Conservation (phyloP, 23 tunicate genomes). For the Ascidia mentula region DNA sequence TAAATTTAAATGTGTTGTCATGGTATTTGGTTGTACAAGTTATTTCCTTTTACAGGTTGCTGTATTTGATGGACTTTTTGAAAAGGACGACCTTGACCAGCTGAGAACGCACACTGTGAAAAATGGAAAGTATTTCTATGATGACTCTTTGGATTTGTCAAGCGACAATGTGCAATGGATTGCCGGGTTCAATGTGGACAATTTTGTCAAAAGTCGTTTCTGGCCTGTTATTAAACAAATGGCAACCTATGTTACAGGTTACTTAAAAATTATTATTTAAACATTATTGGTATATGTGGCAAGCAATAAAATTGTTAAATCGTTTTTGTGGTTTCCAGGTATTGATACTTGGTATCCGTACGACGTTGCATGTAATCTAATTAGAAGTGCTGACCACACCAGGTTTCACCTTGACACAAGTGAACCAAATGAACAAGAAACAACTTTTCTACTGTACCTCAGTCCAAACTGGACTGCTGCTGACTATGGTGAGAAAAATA, state of each 20-base stretch:
- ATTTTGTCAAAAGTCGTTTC: slow-evolving; percentile 58
- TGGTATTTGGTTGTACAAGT: not conserved
- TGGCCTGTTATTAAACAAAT: slow-evolving; percentile 79
- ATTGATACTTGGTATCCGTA: slow-evolving; percentile 86
- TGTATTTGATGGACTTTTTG: slow-evolving; percentile 75
- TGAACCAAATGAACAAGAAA: slow-evolving; percentile 45
- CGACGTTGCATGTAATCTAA: slow-evolving; percentile 78
- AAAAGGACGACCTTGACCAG: slow-evolving; percentile 43
- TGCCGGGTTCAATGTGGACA: slow-evolving; percentile 73
- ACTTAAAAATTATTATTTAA: not conserved
- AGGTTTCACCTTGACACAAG: slow-evolving; percentile 79
- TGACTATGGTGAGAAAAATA: slow-evolving; percentile 44
- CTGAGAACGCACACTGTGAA: slow-evolving; percentile 62
- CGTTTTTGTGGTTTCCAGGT: too few species aligned
- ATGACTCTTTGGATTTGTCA: slow-evolving; percentile 59
- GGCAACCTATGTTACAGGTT: slow-evolving; percentile 57
- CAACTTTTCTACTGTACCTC: slow-evolving; percentile 83
- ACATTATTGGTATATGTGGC: too few species aligned
- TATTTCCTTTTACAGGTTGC: slow-evolving; percentile 35
- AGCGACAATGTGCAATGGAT: slow-evolving; percentile 97
- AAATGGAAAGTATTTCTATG: slow-evolving; percentile 79
- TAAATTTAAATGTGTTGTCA: too few species aligned
- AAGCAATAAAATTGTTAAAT: too few species aligned
- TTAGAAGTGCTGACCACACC: slow-evolving; percentile 86
- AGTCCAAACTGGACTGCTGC: slow-evolving; percentile 93